phyloP scores from a whole-genome alignment of 2,113 vertebrate species.

The Chaenocephalus aceratus region DNA sequence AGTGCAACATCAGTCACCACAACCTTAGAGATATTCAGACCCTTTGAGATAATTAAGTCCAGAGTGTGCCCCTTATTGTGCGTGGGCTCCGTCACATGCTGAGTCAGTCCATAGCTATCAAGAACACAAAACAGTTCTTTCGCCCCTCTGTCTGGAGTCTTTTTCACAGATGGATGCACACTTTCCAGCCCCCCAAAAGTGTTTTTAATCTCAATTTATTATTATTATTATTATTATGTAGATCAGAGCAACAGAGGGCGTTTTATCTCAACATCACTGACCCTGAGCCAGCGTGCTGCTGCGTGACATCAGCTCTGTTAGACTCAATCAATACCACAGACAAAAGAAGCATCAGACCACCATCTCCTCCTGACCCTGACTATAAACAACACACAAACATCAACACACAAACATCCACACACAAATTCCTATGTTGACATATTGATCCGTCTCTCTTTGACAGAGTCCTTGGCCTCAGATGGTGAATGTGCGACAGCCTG shows the following conservation, averaged over 20 bases:
- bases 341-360: slow-evolving; percentile 29
- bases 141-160: too few relatives aligned
- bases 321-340: slow-evolving; percentile 51
- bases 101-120: too few relatives aligned
- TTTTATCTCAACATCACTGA: slow-evolving; percentile 2
- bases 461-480: slow-evolving; percentile 51
- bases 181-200: not conserved
- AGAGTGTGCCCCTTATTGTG: too few relatives aligned
- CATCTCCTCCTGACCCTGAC: slow-evolving; percentile 50
- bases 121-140: too few relatives aligned
- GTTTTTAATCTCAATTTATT: not conserved
- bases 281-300: slow-evolving; percentile 15
- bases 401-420: slow-evolving; percentile 18
- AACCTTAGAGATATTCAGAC: too few relatives aligned
- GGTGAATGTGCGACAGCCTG: slow-evolving; percentile 17
- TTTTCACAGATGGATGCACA: not conserved
- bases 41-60: too few relatives aligned
- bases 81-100: too few relatives aligned
- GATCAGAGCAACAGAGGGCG: slow-evolving; percentile 35
- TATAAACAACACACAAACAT: slow-evolving; percentile 12
- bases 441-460: slow-evolving; percentile 55
- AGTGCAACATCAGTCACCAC: too few relatives aligned
- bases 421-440: slow-evolving; percentile 37
- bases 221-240: not conserved
- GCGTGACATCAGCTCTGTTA: slow-evolving; percentile 36